Evolutionary conservation across 1,140 invertebrate genomes (phyloP).

Genomic region (Pissodes strobi): DNA sequence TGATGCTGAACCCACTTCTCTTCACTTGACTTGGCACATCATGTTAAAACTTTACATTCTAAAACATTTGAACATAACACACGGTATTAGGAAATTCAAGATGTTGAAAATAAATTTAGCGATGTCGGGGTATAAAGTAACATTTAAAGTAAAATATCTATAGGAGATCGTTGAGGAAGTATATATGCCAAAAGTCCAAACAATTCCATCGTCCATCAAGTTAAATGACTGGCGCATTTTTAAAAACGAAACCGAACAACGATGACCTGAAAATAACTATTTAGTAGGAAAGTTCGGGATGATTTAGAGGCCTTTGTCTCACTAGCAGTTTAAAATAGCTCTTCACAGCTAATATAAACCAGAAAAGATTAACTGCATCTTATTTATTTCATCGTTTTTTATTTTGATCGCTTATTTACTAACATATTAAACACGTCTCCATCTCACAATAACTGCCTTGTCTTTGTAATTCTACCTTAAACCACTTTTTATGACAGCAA

Average conservation of each 20-base stretch:
- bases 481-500: conserved; percentile 32
- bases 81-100: too few relatives aligned
- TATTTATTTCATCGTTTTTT: conserved; percentile 17
- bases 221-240: background rate
- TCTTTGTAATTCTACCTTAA: conserved; percentile 32
- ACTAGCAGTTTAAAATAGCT: conserved; percentile 2
- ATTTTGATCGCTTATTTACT: conserved; percentile 30
- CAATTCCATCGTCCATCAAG: too few relatives aligned
- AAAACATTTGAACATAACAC: too few relatives aligned
- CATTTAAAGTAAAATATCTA: too few relatives aligned
- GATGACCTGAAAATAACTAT: background rate
- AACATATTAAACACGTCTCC: conserved; percentile 22
- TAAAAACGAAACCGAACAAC: background rate
- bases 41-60: too few relatives aligned
- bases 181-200: too few relatives aligned
- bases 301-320: conserved; percentile 23
- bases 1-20: too few relatives aligned
- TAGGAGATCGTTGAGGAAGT: too few relatives aligned
- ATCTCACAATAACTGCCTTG: conserved; percentile 18
- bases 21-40: too few relatives aligned
- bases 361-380: conserved; percentile 25
- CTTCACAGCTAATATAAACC: conserved; percentile 27
- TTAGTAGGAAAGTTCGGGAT: background rate
- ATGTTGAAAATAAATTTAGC: too few relatives aligned
- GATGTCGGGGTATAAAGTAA: too few relatives aligned